Percentiles rank a stretch among this genome's conserved stretches.
These are phyloP conservation scores for Melitaea athalia DNA, from an alignment of 2,888 invertebrate genomes.

Conservation along the genomic window DNA sequence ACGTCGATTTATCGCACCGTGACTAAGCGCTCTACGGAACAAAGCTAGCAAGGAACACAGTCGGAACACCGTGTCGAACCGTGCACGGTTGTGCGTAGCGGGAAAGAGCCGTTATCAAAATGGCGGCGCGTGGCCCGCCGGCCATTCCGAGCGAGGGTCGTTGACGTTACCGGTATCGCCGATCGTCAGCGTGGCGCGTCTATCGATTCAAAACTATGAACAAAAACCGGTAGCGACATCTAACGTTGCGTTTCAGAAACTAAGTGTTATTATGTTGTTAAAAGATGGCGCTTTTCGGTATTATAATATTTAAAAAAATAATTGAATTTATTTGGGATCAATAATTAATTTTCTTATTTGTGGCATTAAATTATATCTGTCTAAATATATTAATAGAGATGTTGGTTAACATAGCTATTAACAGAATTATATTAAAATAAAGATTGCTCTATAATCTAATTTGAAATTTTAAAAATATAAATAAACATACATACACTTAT, in stretches of 20 bases:
- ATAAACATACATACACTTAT: too few species aligned
- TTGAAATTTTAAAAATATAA: too few species aligned
- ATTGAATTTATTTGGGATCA: too few species aligned
- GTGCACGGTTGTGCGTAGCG: conserved; percentile 33
- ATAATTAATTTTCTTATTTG: too few species aligned
- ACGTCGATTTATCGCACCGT: conserved; percentile 11
- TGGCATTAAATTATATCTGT: too few species aligned
- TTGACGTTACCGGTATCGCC: conserved; percentile 61
- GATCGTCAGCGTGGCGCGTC: conserved; percentile 51
- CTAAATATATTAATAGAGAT: too few species aligned
- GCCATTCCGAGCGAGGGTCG: conserved; percentile 64
- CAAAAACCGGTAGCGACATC: conserved; percentile 61
- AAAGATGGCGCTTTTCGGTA: conserved; percentile 54
- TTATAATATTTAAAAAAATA: too few species aligned
- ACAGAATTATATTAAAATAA: too few species aligned
- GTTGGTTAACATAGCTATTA: too few species aligned
- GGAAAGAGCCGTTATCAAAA: conserved; percentile 72
- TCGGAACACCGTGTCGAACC: conserved; percentile 16
- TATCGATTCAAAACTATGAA: conserved; percentile 53
- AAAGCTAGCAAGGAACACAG: conserved; percentile 13
- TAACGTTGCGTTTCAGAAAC: conserved; percentile 40
- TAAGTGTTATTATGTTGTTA: not conserved
- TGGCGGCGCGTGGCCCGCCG: conserved; percentile 64
- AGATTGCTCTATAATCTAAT: too few species aligned
- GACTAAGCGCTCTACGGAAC: conserved; percentile 5